Evolutionary conservation across 30 jellyfish, hydroid and myxozoan genomes (phyloP), one percentile per base, ranked within the genome.

Genomic region (Clytia hemisphaerica): DNA sequence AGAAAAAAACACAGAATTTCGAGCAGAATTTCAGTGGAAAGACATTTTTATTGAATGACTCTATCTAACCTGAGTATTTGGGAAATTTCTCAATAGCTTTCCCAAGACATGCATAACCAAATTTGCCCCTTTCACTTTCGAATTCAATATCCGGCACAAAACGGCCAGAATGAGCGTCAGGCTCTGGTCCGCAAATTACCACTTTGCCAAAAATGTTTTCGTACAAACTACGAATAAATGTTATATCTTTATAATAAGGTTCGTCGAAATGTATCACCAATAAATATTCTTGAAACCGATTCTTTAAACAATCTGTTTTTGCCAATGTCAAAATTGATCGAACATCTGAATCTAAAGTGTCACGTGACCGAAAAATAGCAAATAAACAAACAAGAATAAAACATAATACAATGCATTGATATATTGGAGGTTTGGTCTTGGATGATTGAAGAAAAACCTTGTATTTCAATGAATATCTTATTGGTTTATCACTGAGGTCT

Each of bases 141-240:
- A 57, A 57, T 30, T 57, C 70, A 31, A 57, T 12, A 21, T 57
- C 49, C 30, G 70, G 70, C 16, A 22, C 30, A 33, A 22, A 21
- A 1, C 70, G 27, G 37, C 70, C 70, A 6, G 70, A 57, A 9
- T 15, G 25, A 1, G 70, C 70, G 33, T 57, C 70, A 3, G 70
- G 38, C 16, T 57, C 70, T 57, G 70, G 70, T 57, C 70, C 70
- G 70, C 70, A 57, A 7, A 57, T 57, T 21, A 57, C 7, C 5
- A 57, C 70, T n/a, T 12, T 33, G 16, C 70, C 70, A 21, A 57
- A 57, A 14, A 30, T n/a, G 16, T 57, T 33, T 57, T 57, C n/a
- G 42, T 57, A 57, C 5, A 57, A 0, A 22, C 30, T 9, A 4
- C 42, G 70, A 57, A 57, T 22, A 9, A 57, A n/a, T 1, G 15